Evolutionary conservation across 2,888 invertebrate species (phyloP).

Genomic region (Eristalis arbustorum): DNA sequence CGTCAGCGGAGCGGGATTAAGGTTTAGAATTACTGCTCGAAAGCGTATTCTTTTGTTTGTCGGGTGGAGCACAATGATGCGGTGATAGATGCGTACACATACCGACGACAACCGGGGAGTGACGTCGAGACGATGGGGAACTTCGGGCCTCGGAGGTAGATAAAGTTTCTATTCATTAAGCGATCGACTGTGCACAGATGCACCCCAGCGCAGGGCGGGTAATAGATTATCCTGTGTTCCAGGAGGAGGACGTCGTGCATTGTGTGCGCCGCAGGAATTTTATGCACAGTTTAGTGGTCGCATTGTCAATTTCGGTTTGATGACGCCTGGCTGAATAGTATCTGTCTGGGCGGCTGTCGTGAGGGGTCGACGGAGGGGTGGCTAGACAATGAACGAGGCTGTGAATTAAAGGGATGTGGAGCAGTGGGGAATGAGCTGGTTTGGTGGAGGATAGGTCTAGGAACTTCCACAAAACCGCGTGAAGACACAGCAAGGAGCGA

Average conservation of each 20-base stretch:
- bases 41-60: conserved; percentile 30
- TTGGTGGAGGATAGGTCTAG: not conserved
- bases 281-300: conserved; percentile 62
- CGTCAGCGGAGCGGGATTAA: conserved; percentile 55
- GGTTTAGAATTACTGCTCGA: conserved; percentile 29
- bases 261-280: conserved; percentile 45
- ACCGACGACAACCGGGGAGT: not conserved
- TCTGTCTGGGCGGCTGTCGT: not conserved
- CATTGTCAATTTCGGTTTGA: conserved; percentile 63
- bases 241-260: not conserved
- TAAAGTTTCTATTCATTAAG: conserved; percentile 13
- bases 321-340: conserved; percentile 44
- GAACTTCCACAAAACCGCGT: no score
- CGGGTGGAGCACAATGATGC: conserved; percentile 16
- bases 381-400: not conserved
- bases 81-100: conserved; percentile 6
- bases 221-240: conserved; percentile 38
- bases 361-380: not conserved
- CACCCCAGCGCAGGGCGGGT: conserved; percentile 1
- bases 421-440: not conserved
- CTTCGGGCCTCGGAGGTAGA: not conserved
- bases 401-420: not conserved
- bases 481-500: no score
- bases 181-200: not conserved
- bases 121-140: conserved; percentile 11